These are phyloP conservation scores for zebrafish (Danio rerio) DNA, from an alignment of 2,113 vertebrate species.

Conservation along the genomic window DNA sequence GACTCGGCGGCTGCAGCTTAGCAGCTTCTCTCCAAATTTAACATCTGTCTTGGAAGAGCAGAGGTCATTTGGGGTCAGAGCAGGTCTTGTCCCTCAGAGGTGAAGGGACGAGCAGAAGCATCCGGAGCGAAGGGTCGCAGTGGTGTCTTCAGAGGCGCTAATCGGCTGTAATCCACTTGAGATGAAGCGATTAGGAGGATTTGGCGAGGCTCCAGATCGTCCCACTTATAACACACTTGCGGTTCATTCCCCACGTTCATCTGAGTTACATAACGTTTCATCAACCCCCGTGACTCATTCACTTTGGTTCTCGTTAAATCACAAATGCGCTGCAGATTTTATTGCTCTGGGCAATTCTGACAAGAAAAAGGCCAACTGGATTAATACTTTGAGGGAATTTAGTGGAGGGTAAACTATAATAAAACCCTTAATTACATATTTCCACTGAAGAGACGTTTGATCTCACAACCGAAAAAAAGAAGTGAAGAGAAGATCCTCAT, in stretches of 20 bases:
- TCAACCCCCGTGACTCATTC: constrained; percentile 42
- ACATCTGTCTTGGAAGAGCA: constrained; percentile 51
- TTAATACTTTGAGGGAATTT: constrained; percentile 11
- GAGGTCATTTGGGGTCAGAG: constrained; percentile 53
- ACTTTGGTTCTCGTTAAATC: constrained; percentile 22
- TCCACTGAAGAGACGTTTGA: constrained; percentile 16
- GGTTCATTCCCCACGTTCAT: constrained; percentile 53
- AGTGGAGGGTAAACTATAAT: constrained; percentile 19
- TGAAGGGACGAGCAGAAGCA: not conserved
- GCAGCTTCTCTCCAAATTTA: constrained; percentile 44
- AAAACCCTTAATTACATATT: constrained; percentile 30
- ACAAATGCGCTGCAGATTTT: constrained; percentile 3
- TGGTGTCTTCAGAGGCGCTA: constrained; percentile 46
- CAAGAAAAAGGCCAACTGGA: constrained; percentile 17
- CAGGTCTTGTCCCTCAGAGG: constrained; percentile 34
- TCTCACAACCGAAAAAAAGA: constrained; percentile 27
- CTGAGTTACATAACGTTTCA: constrained; percentile 53
- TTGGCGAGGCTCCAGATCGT: constrained; percentile 36
- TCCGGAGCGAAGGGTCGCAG: constrained; percentile 28
- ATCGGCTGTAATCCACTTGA: constrained; percentile 48
- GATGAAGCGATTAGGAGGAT: constrained; percentile 44
- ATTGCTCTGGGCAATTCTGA: constrained; percentile 3
- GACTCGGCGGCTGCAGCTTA: constrained; percentile 52
- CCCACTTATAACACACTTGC: constrained; percentile 4
- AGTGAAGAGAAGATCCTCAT: not conserved